Conservation (phyloP, 1,140 invertebrate species). For the Panulirus ornatus region DNA sequence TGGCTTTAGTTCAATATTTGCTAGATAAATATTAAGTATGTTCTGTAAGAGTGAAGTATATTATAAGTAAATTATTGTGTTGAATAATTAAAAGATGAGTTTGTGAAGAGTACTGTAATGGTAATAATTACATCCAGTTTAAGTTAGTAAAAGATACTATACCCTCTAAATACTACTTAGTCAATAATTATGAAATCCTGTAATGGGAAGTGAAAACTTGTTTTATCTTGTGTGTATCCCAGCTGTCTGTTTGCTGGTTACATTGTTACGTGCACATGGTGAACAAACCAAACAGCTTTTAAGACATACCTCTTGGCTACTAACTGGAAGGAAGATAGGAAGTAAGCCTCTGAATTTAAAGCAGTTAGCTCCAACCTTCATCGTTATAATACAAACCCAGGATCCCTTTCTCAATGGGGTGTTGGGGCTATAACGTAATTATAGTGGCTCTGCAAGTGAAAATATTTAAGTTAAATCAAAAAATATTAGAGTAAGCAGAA, state of each 20-base stretch:
- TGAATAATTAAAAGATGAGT: conserved; percentile 50
- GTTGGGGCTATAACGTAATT: too few species aligned
- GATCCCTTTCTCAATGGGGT: too few species aligned
- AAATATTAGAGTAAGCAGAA: too few species aligned
- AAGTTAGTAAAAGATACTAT: conserved; percentile 35
- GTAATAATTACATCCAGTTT: conserved; percentile 39
- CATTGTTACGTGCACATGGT: neutral
- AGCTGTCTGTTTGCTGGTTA: neutral
- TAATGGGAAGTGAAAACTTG: neutral
- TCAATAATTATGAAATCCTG: neutral
- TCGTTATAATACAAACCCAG: too few species aligned
- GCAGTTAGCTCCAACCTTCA: too few species aligned
- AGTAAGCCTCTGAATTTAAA: too few species aligned
- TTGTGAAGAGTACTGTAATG: conserved; percentile 58
- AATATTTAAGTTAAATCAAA: too few species aligned
- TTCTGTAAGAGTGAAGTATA: conserved; percentile 55
- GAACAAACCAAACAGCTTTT: too few species aligned
- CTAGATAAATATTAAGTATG: conserved; percentile 51
- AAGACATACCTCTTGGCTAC: too few species aligned
- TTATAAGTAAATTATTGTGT: conserved; percentile 60
- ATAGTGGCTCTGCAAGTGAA: too few species aligned
- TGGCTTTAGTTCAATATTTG: conserved; percentile 44
- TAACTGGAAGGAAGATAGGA: too few species aligned
- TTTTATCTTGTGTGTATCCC: neutral
- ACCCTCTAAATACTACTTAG: conserved; percentile 31